Conservation (phyloP, 2,797 vertebrate species). For the Tenualosa ilisha region DNA sequence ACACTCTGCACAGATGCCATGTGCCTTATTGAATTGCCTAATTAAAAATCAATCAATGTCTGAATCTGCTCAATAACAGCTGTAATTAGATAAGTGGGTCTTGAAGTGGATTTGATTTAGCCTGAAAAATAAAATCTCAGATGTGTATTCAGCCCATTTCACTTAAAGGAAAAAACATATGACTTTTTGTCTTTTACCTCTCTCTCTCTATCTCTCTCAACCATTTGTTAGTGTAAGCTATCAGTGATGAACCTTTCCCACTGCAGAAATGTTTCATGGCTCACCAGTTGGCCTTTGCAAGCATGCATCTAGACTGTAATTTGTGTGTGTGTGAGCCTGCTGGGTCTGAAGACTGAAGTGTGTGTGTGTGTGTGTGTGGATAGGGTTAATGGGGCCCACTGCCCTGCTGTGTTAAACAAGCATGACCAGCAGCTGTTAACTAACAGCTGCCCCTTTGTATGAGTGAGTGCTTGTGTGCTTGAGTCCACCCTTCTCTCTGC, state of each 20-base stretch:
- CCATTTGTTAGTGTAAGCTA: background rate
- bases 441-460: slow-evolving; percentile 46
- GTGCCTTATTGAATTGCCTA: slow-evolving; percentile 1
- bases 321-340: background rate
- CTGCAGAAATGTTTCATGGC: background rate
- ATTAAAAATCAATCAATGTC: slow-evolving; percentile 13
- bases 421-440: slow-evolving; percentile 49
- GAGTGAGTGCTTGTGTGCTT: slow-evolving; percentile 1
- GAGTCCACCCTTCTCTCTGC: background rate
- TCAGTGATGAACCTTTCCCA: background rate
- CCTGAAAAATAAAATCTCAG: background rate
- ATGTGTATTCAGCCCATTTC: background rate
- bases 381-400: slow-evolving; percentile 16
- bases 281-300: background rate
- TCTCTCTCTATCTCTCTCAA: background rate
- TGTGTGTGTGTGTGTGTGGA: slow-evolving; percentile 22
- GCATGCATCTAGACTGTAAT: slow-evolving; percentile 5
- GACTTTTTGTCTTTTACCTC: background rate
- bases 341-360: background rate
- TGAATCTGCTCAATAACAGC: background rate
- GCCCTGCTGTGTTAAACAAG: slow-evolving; percentile 34
- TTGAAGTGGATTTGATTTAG: background rate
- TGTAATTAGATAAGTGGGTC: background rate
- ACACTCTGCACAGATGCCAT: background rate
- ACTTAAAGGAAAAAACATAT: background rate